Conservation (phyloP, 30 jellyfish, hydroid and myxozoan species). For the Aurelia sp. region DNA sequence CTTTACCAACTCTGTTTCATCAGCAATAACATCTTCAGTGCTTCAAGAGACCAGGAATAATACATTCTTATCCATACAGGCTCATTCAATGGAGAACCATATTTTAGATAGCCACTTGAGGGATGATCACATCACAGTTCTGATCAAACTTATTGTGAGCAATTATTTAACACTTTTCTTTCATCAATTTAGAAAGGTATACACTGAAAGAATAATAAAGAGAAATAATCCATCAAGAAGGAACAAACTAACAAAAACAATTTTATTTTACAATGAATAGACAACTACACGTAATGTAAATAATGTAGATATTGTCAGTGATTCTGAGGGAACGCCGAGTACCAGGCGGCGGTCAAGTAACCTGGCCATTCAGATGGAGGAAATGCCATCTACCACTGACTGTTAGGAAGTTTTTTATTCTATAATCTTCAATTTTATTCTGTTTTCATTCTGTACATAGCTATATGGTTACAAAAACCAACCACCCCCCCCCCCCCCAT, state of each 20-base stretch:
- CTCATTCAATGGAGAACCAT: conserved; percentile 26
- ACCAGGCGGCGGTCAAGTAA: conserved; percentile 13
- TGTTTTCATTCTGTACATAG: too few species aligned
- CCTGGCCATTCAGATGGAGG: conserved; percentile 8
- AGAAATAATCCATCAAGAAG: conserved; percentile 3
- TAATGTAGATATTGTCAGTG: not conserved
- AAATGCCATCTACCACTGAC: conserved; percentile 3
- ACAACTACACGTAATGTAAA: not conserved
- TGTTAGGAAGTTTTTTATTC: not conserved
- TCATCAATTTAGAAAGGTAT: conserved; percentile 8
- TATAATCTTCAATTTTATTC: too few species aligned
- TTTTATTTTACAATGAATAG: conserved; percentile 18
- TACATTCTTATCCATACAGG: conserved; percentile 10
- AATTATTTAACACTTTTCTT: not conserved
- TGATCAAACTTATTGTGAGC: not conserved
- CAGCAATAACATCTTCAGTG: not conserved
- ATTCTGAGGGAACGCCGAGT: conserved; percentile 10
- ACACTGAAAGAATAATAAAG: conserved; percentile 1
- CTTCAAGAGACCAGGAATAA: conserved; percentile 8
- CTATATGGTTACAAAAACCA: too few species aligned
- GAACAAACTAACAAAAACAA: not conserved
- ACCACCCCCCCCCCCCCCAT: too few species aligned
- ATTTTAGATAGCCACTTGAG: conserved; percentile 19
- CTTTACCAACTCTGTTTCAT: not conserved
- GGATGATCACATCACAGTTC: conserved; percentile 40